Percentiles rank a stretch among this genome's conserved stretches.
phyloP scores from a whole-genome alignment of 2,797 vertebrate species.

The Muscicapa comitata region DNA sequence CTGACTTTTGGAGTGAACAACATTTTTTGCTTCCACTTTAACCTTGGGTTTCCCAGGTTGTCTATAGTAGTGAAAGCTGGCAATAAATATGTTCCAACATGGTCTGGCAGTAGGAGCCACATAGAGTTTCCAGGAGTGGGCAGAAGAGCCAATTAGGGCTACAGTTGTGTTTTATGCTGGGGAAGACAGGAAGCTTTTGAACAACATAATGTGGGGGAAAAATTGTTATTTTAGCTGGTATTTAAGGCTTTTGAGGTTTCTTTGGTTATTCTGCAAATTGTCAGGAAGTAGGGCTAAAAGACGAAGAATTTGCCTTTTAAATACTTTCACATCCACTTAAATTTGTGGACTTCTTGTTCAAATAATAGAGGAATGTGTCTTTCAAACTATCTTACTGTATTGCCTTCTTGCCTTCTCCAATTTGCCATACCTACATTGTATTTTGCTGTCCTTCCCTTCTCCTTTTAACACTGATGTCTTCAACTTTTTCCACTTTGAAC shows the following conservation, averaged over 20 bases:
- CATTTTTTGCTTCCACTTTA: background rate
- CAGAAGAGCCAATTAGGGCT: background rate
- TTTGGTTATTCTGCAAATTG: background rate
- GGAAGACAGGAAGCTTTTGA: background rate
- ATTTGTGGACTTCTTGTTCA: background rate
- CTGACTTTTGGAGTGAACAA: background rate
- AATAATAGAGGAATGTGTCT: background rate
- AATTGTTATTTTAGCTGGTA: background rate
- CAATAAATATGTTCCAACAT: background rate
- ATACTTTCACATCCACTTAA: background rate
- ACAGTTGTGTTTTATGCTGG: background rate
- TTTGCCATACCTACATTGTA: background rate
- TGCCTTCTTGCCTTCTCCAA: background rate
- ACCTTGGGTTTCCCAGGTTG: background rate
- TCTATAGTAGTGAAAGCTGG: background rate
- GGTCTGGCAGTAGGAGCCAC: background rate
- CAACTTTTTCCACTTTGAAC: background rate
- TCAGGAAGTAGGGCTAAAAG: background rate
- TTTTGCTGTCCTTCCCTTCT: background rate
- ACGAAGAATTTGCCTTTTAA: background rate
- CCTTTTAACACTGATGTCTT: background rate
- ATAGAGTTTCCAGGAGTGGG: background rate
- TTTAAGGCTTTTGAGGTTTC: background rate
- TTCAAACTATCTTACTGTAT: background rate
- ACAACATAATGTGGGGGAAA: background rate